Percentiles rank a stretch among this genome's conserved stretches.
phyloP scores from a whole-genome alignment of 2,888 invertebrate genomes.

The Drosophila subsilvestris region DNA sequence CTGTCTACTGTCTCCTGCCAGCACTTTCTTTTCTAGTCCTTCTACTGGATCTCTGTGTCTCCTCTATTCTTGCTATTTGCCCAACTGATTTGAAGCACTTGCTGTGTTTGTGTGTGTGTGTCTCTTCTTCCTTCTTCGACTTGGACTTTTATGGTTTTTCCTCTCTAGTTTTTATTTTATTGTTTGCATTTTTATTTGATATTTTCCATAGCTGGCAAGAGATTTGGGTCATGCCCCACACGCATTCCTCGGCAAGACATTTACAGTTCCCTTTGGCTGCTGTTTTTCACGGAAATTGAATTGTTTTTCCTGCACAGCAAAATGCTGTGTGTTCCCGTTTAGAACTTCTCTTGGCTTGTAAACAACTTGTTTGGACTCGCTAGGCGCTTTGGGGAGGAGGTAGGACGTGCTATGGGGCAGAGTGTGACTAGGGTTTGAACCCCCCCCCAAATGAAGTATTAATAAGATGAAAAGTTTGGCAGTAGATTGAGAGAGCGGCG shows the following conservation, averaged over 20 bases:
- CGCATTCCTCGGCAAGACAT: slow-evolving; percentile 62
- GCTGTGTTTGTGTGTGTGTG: slow-evolving; percentile 24
- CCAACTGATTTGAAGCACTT: slow-evolving; percentile 67
- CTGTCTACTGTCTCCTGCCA: no score
- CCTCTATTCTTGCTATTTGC: slow-evolving; percentile 65
- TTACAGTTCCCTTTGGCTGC: slow-evolving; percentile 52
- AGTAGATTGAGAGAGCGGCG: background rate
- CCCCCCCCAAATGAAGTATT: slow-evolving; percentile 68
- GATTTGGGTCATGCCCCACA: slow-evolving; percentile 70
- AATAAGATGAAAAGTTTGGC: slow-evolving; percentile 61
- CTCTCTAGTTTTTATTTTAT: slow-evolving; percentile 23
- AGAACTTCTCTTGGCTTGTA: slow-evolving; percentile 63
- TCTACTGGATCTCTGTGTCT: background rate
- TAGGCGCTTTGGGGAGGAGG: background rate
- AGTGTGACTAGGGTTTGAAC: slow-evolving; percentile 37
- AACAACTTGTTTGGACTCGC: slow-evolving; percentile 59
- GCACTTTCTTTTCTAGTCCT: no score
- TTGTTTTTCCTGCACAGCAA: slow-evolving; percentile 68
- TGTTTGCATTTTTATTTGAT: slow-evolving; percentile 64
- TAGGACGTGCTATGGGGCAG: no score
- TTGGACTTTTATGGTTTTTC: slow-evolving; percentile 35
- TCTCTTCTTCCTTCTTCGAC: background rate
- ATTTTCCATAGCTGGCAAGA: slow-evolving; percentile 54
- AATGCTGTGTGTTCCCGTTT: no score
- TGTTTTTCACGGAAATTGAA: slow-evolving; percentile 67